Evolutionary conservation across 2,888 invertebrate genomes (phyloP), one percentile per base, ranked within the genome.

Genomic region (Drosophila diplacantha): DNA sequence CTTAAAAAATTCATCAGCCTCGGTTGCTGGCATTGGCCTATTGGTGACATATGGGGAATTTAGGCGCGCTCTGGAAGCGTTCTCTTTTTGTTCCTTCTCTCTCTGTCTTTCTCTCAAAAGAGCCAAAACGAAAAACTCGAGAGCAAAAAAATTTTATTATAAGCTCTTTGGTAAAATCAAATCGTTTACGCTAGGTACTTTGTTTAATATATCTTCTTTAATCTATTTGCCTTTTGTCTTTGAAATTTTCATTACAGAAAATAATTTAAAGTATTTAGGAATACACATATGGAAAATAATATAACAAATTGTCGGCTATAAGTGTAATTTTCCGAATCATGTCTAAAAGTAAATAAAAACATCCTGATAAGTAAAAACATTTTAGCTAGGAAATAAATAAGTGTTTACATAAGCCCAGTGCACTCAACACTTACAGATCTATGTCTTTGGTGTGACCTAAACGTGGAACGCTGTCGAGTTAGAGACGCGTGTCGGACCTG

Each of bases 401-500:
- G 54, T 69, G 59, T 73, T 75, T 62, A 71, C 55, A 67, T 52
- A 80, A 78, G 80, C 84, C 79, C 83, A 68, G 82, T 82, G 77
- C 75, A 82, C 74, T 84, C 70, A 79, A 70, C 82, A 91, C 92
- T 92, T 91, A 92, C 92, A 88, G 92, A 92, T 89, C 91, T 91
- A 89, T 92, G 92, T 86, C 92, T 90, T 89, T 92, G 91, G 87
- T 92, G 92, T 83, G 92, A 91, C 90, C 92, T 92, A 89, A 90
- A 90, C 86, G 90, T 89, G 82, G 91, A 90, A 88, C 92, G 90
- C 88, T 92, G 92, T 86, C 93, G 91, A 86, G 93, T 93, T 88
- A 93, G 90, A 86, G 93, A 93, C 87, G 92, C 92, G 89, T 93
- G 93, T 88, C 93, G 92, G 88, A 92, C 93, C 92, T 93, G 89